Conservation (phyloP, 2,888 invertebrate genomes). For the Melangyna quadrimaculata region DNA sequence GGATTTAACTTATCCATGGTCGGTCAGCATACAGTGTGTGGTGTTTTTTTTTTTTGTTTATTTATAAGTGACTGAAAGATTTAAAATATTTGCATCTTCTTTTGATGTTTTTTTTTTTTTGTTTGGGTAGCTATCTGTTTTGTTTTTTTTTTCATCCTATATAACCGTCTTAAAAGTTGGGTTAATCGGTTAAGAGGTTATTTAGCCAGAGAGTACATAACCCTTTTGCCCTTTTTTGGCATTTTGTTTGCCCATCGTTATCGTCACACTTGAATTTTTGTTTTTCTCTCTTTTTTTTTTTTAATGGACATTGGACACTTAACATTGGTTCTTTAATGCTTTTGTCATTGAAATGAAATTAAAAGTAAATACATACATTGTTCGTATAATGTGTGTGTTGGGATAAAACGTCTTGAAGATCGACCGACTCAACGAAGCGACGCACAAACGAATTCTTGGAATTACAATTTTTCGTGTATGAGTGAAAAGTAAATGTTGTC, state of each 20-base stretch:
- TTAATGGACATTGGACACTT: constrained; percentile 44
- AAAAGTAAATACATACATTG: constrained; percentile 59
- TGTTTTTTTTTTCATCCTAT: neutral
- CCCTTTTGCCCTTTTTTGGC: constrained; percentile 3
- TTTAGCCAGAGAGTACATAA: neutral
- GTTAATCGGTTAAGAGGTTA: constrained; percentile 67
- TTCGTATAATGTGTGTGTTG: constrained; percentile 5
- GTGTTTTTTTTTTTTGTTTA: neutral
- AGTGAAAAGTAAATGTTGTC: constrained; percentile 58
- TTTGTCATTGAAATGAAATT: constrained; percentile 60
- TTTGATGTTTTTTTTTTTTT: constrained; percentile 18
- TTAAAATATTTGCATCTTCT: constrained; percentile 58
- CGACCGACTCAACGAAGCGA: neutral
- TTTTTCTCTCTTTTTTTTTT: neutral
- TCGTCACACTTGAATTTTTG: constrained; percentile 3
- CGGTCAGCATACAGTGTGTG: neutral
- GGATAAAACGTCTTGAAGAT: neutral
- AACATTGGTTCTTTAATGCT: constrained; percentile 6
- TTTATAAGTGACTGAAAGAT: constrained; percentile 4
- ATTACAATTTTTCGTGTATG: neutral
- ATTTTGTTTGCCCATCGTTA: constrained; percentile 14
- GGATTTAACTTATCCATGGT: constrained; percentile 40
- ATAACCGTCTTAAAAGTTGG: constrained; percentile 18
- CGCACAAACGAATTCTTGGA: constrained; percentile 22
- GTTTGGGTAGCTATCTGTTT: no score